A percentile compares a stretch with the other conserved stretches of the same genome.
phyloP scores from a whole-genome alignment of 2,797 vertebrate species.

The Argya squamiceps region DNA sequence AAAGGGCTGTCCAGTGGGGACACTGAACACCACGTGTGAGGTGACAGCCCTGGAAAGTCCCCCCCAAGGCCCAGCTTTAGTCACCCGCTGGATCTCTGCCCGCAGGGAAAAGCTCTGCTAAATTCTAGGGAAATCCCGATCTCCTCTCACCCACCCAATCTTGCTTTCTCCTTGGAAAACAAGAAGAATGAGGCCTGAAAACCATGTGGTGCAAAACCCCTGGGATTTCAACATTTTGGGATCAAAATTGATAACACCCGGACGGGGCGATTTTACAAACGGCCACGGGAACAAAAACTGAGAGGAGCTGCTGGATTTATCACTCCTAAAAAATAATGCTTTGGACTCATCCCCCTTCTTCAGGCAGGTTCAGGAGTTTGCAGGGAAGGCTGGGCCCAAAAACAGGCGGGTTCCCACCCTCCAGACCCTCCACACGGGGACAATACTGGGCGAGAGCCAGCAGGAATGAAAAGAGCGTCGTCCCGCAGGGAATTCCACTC shows the following conservation, averaged over 20 bases:
- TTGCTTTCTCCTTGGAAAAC: not conserved
- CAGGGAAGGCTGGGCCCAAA: not conserved
- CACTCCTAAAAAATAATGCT: not conserved
- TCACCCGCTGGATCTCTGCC: not conserved
- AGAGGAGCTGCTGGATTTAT: not conserved
- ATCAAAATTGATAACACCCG: rapidly evolving
- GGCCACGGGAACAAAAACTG: not conserved
- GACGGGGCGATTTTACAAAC: not conserved
- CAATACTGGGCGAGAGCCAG: conserved; percentile 33
- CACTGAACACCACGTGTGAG: rapidly evolving
- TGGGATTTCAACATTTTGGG: not conserved
- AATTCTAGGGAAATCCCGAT: conserved; percentile 58
- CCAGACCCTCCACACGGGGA: not conserved
- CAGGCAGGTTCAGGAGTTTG: not conserved
- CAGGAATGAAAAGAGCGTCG: not conserved
- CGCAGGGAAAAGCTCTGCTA: not conserved
- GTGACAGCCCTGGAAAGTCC: conserved; percentile 43
- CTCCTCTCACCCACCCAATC: not conserved
- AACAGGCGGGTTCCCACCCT: not conserved
- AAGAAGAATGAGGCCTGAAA: not conserved
- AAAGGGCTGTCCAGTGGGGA: not conserved
- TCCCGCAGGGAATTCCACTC: not conserved
- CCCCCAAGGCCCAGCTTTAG: not conserved
- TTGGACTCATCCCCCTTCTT: not conserved
- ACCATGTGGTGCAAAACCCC: not conserved